These are phyloP conservation scores for Donacobius atricapilla DNA, from an alignment of 2,113 vertebrate genomes.

Conservation along the genomic window DNA sequence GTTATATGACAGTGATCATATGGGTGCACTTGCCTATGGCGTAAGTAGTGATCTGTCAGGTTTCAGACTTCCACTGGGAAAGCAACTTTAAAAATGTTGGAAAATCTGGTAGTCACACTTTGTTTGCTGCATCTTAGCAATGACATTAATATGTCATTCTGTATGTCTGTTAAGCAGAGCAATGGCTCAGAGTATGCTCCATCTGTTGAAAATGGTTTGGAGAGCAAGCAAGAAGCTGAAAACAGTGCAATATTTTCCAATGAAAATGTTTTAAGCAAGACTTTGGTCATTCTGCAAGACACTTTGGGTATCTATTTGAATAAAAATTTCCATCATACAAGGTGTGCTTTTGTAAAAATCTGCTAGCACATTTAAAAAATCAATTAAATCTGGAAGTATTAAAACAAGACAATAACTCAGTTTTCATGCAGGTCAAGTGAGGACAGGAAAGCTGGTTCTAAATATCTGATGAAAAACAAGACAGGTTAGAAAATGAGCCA, in stretches of 20 bases:
- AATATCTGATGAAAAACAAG: constrained; percentile 34
- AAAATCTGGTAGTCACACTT: not conserved
- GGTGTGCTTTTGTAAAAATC: not conserved
- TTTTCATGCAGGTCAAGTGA: constrained; percentile 3
- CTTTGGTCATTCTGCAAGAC: not conserved
- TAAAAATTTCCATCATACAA: not conserved
- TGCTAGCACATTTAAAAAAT: constrained; percentile 17
- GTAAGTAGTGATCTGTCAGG: not conserved
- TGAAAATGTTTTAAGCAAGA: not conserved
- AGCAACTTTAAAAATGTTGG: not conserved
- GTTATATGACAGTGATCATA: fast-evolving
- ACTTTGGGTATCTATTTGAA: not conserved
- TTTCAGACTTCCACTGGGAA: not conserved
- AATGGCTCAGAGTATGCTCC: not conserved
- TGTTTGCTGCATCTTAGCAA: not conserved
- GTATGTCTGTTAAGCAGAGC: not conserved
- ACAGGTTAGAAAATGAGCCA: constrained; percentile 43
- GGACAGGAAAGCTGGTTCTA: constrained; percentile 43
- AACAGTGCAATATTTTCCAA: not conserved
- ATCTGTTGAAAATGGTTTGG: not conserved
- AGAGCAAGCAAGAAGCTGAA: not conserved
- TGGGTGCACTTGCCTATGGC: not conserved
- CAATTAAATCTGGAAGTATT: constrained; percentile 26
- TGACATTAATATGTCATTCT: not conserved
- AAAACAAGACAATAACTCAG: constrained; percentile 27